These are phyloP conservation scores for Myotis yumanensis DNA, from an alignment of 2,113 vertebrate species.

Conservation along the genomic window DNA sequence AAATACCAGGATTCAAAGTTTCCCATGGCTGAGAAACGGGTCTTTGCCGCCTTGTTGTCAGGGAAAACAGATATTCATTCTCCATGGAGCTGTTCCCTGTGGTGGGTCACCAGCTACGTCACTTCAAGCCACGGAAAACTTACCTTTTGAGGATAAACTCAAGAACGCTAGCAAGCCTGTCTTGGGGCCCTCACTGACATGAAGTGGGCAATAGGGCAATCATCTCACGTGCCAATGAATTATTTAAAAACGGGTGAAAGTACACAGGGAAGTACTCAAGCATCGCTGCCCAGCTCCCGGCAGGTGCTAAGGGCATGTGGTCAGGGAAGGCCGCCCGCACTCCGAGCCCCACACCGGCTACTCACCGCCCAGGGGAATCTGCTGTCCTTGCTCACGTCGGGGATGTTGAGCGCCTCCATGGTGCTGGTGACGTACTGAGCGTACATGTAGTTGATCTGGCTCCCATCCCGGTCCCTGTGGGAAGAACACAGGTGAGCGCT, in stretches of 20 bases:
- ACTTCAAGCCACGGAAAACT: not conserved
- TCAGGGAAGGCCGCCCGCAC: not conserved
- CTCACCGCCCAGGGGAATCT: slow-evolving; percentile 96
- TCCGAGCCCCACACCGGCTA: slow-evolving; percentile 54
- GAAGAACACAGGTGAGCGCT: slow-evolving; percentile 62
- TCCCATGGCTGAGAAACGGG: not conserved
- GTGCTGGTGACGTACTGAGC: slow-evolving; percentile 96
- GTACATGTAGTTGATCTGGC: slow-evolving; percentile 97
- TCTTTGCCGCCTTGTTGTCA: not conserved
- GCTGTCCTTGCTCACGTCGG: slow-evolving; percentile 90
- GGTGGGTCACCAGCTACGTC: no score
- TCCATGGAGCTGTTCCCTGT: not conserved
- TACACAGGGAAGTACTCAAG: not conserved
- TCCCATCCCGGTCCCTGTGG: slow-evolving; percentile 89
- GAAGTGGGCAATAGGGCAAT: no score
- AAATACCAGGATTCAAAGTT: not conserved
- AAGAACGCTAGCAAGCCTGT: not conserved
- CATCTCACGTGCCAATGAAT: no score
- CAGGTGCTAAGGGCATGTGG: not conserved
- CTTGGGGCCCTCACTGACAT: not conserved
- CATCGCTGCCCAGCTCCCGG: not conserved
- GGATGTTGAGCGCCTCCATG: slow-evolving; percentile 94
- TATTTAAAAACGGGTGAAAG: not conserved
- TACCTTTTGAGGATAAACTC: not conserved
- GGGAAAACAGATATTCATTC: not conserved